phyloP scores from a whole-genome alignment of 2,113 vertebrate species.

The Plotosus lineatus region DNA sequence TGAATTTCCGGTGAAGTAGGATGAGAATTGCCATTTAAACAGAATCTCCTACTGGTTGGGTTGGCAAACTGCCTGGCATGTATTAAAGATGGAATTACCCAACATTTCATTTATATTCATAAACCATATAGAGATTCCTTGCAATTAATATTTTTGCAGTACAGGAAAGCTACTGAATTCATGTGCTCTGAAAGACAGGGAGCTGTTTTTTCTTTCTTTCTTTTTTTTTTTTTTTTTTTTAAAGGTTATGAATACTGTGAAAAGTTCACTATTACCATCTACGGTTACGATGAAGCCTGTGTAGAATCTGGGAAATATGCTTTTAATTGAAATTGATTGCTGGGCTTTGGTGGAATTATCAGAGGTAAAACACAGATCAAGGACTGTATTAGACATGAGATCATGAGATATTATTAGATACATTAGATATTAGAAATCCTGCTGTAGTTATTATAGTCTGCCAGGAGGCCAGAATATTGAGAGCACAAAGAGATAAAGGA shows the following conservation, averaged over 20 bases:
- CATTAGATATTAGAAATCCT: conserved; percentile 34
- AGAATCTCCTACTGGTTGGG: conserved; percentile 64
- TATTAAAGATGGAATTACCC: conserved; percentile 54
- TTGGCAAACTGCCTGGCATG: conserved; percentile 64
- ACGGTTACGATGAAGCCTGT: conserved; percentile 17
- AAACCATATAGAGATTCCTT: conserved; percentile 63
- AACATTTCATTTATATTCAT: conserved; percentile 60
- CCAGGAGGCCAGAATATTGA: conserved; percentile 60
- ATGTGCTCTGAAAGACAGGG: conserved; percentile 42
- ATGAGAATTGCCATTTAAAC: conserved; percentile 70
- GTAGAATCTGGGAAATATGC: not conserved
- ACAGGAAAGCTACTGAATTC: conserved; percentile 58
- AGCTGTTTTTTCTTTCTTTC: conserved; percentile 13
- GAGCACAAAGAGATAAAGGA: not conserved
- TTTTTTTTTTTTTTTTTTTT: not conserved
- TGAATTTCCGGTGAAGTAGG: conserved; percentile 70
- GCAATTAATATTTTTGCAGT: conserved; percentile 63
- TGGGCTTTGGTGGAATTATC: not conserved
- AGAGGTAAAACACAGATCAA: not conserved
- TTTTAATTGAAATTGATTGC: not conserved
- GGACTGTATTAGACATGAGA: conserved; percentile 26
- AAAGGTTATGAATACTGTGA: not conserved
- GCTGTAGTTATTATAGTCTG: conserved; percentile 57
- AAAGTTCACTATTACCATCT: not conserved
- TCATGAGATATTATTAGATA: too few species aligned